Percentiles rank a stretch among this genome's conserved stretches.
These are phyloP conservation scores for Enhydra lutris DNA, from an alignment of 2,113 vertebrate species.

Conservation along the genomic window DNA sequence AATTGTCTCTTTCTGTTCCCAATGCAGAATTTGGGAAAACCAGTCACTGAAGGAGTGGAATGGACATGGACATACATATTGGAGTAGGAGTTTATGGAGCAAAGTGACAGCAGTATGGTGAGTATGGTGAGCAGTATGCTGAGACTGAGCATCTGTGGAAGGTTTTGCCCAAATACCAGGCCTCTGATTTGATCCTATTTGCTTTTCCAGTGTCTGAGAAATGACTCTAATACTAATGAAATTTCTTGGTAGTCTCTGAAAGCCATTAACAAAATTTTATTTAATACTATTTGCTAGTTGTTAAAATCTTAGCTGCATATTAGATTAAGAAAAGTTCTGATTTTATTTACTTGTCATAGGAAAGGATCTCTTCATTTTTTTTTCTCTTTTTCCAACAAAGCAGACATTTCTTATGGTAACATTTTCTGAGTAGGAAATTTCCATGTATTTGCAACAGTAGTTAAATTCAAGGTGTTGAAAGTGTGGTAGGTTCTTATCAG, in stretches of 20 bases:
- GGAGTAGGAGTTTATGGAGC: not conserved
- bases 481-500: not conserved
- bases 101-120: not conserved
- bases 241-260: not conserved
- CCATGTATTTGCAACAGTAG: not conserved
- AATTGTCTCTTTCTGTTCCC: not conserved
- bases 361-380: not conserved
- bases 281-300: not conserved
- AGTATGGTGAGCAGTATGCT: no score
- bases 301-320: not conserved
- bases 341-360: not conserved
- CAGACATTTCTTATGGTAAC: not conserved
- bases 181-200: not conserved
- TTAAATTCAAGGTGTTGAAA: not conserved
- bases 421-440: conserved; percentile 21
- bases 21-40: not conserved
- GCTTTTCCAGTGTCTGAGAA: not conserved
- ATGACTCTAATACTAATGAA: not conserved
- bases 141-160: not conserved
- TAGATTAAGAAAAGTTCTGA: not conserved
- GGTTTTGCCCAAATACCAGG: rapidly evolving
- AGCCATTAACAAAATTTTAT: not conserved
- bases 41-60: not conserved
- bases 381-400: not conserved
- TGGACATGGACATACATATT: not conserved